These are phyloP conservation scores for Caenorhabditis macrosperma DNA, from an alignment of 2,888 invertebrate genomes.

Conservation along the genomic window DNA sequence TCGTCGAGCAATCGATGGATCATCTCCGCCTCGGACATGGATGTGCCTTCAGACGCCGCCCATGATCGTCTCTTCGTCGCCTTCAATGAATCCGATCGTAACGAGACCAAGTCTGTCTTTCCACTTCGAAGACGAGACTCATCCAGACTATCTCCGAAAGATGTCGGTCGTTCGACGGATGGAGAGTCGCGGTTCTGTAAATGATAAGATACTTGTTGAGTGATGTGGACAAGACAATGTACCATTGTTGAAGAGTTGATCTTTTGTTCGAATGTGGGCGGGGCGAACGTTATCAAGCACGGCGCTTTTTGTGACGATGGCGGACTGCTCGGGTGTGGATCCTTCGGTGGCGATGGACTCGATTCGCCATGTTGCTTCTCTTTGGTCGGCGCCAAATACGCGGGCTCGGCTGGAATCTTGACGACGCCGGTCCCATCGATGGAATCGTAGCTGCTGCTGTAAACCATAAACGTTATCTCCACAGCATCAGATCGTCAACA, in stretches of 20 bases:
- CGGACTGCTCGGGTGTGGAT: constrained; percentile 61
- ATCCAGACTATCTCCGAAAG: constrained; percentile 60
- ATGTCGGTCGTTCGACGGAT: constrained; percentile 45
- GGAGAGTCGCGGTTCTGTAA: constrained; percentile 43
- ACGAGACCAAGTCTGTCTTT: constrained; percentile 74
- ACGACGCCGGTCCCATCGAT: constrained; percentile 30
- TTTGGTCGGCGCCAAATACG: constrained; percentile 36
- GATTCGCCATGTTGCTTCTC: constrained; percentile 34
- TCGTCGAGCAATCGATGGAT: constrained; percentile 74
- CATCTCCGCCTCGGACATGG: constrained; percentile 73
- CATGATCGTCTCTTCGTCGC: constrained; percentile 79
- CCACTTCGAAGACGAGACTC: constrained; percentile 63
- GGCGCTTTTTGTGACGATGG: constrained; percentile 31
- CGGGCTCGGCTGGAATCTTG: constrained; percentile 45
- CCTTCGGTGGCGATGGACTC: constrained; percentile 64
- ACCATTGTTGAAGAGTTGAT: constrained; percentile 53
- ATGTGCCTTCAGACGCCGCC: constrained; percentile 74
- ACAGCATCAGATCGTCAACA: constrained; percentile 7
- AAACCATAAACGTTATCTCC: no score
- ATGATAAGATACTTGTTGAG: no score
- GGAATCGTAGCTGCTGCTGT: constrained; percentile 34
- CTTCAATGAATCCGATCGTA: constrained; percentile 77
- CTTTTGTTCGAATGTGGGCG: constrained; percentile 44
- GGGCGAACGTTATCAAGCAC: constrained; percentile 31
- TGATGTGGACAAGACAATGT: neutral